Conservation (phyloP, 2,113 vertebrate genomes). For the Anseranas semipalmata region DNA sequence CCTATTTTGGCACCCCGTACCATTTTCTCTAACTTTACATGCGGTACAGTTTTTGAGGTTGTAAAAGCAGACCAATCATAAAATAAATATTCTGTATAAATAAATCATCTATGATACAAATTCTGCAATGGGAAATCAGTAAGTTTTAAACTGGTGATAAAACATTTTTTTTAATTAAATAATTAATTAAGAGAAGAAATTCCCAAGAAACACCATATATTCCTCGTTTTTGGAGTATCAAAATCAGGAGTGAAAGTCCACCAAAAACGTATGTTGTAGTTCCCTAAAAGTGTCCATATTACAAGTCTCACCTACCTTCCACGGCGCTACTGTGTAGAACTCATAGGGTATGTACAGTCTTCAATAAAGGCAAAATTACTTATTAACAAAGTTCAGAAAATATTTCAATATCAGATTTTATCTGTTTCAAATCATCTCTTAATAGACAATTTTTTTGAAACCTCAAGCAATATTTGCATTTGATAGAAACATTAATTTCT, state of each 20-base stretch:
- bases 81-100: neutral
- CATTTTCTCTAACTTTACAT: neutral
- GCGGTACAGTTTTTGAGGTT: neutral
- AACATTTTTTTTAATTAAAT: neutral
- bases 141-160: neutral
- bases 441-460: neutral
- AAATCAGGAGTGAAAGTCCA: neutral
- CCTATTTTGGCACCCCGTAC: neutral
- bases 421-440: neutral
- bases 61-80: neutral
- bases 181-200: neutral
- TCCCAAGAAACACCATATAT: neutral
- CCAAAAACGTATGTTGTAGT: neutral
- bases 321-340: neutral
- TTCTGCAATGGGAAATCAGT: neutral
- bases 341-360: too few relatives aligned
- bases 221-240: neutral
- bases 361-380: neutral
- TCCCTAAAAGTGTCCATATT: neutral
- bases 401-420: neutral
- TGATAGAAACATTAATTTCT: neutral
- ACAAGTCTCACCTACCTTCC: neutral
- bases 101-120: neutral
- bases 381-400: neutral
- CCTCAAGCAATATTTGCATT: neutral